phyloP scores from a whole-genome alignment of 2,797 vertebrate genomes.

The Anolis apletophallus region DNA sequence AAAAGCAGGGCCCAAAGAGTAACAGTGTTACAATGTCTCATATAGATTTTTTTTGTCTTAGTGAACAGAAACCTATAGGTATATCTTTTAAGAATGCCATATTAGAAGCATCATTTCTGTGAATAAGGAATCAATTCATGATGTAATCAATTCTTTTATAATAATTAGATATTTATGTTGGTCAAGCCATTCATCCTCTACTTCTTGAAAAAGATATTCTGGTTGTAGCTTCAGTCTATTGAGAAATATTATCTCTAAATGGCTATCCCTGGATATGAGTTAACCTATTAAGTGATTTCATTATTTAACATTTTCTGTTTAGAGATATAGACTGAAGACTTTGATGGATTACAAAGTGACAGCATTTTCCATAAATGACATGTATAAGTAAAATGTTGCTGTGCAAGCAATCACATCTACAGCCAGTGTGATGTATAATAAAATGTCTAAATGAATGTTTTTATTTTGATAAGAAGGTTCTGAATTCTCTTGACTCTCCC shows the following conservation, averaged over 20 bases:
- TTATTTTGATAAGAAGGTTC: constrained; percentile 76
- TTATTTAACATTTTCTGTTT: constrained; percentile 42
- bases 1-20: neutral
- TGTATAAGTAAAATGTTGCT: constrained; percentile 63
- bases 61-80: neutral
- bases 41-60: neutral
- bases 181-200: too few species aligned
- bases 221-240: neutral
- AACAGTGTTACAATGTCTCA: too few species aligned
- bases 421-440: constrained; percentile 59
- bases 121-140: constrained; percentile 6
- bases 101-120: neutral
- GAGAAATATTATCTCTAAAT: constrained; percentile 38
- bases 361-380: constrained; percentile 60
- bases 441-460: constrained; percentile 73
- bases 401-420: constrained; percentile 49
- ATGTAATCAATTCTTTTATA: too few species aligned
- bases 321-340: constrained; percentile 32
- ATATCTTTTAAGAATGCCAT: neutral
- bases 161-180: too few species aligned
- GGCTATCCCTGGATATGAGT: constrained; percentile 41
- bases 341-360: constrained; percentile 50
- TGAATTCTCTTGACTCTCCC: constrained; percentile 52
- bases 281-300: constrained; percentile 42
- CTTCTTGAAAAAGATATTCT: neutral